Base-by-base conservation (phyloP, 2,113 vertebrate species). In the Albula glossodonta region DNA sequence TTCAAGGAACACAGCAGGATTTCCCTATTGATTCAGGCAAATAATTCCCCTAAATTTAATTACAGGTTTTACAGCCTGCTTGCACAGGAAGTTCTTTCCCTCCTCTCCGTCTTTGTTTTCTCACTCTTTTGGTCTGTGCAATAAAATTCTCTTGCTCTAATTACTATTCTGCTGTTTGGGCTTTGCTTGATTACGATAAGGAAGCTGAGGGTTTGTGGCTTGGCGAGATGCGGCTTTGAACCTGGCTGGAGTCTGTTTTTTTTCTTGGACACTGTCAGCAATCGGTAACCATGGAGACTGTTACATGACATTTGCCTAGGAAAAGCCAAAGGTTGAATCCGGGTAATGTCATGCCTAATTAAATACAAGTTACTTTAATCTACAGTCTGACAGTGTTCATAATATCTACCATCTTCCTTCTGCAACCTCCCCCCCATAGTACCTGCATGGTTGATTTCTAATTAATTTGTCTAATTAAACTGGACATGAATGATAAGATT, bases 401-500 rank as follows among this genome's bases (percentile, higher is more conserved):
- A 74, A 74, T 74, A 74, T 31, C 70, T 31, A 10, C 19, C 70
- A 10, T 31, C 70, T 31, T 8, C 11, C n/a, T 22, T 5, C 70
- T 8, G 5, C 70, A 15, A 5, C 66, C 63, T 3, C 63, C 49
- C 81, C 78, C 51, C 41, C 78, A 92, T 86, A 88, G 83, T 51
- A 78, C 51, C 90, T 86, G 78, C n/a, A 48, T 82, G 52, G 60
- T 81, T 88, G 86, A 88, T 90, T 89, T 87, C 88, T 93, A 89
- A 93, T 92, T 88, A 87, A 81, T 85, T 89, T 87, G 87, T 91
- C 87, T 90, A 89, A 91, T 93, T 89, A 84, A 88, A 87, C 82
- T 49, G 83, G 87, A 89, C 53, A 86, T 90, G 89, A 91, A 90
- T 87, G 87, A 86, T 83, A 89, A 85, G 85, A 66, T 90, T 90